Evolutionary conservation across 2,113 vertebrate genomes (phyloP).

Genomic region (Bos indicus): DNA sequence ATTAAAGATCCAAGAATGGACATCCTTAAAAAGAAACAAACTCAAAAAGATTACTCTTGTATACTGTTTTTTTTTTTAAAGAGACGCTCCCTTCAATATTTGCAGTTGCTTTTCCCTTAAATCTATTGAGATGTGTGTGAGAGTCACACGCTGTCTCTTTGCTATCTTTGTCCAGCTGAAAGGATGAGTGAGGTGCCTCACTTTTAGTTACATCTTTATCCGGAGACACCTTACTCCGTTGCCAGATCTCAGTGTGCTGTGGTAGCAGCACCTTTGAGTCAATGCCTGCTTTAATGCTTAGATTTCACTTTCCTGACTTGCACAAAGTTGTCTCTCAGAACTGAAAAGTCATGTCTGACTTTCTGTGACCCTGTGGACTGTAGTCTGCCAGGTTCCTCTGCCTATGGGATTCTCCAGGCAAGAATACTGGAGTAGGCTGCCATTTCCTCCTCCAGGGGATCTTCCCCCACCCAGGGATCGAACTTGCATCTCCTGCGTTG

Average conservation of each 20-base stretch:
- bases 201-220: background rate
- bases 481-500: background rate
- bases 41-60: background rate
- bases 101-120: background rate
- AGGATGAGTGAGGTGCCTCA: background rate
- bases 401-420: background rate
- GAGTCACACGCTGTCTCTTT: background rate
- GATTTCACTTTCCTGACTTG: background rate
- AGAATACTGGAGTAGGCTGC: background rate
- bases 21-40: background rate
- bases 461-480: background rate
- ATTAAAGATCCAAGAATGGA: background rate
- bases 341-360: background rate
- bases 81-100: background rate
- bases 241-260: background rate
- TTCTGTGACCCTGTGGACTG: background rate
- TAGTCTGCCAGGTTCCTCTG: background rate
- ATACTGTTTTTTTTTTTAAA: background rate
- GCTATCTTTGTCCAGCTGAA: background rate
- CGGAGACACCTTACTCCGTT: background rate
- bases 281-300: background rate
- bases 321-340: background rate
- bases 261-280: background rate
- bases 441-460: background rate
- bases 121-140: background rate